Conservation (phyloP, 2,797 vertebrate species). For the Kryptolebias ocellatus region DNA sequence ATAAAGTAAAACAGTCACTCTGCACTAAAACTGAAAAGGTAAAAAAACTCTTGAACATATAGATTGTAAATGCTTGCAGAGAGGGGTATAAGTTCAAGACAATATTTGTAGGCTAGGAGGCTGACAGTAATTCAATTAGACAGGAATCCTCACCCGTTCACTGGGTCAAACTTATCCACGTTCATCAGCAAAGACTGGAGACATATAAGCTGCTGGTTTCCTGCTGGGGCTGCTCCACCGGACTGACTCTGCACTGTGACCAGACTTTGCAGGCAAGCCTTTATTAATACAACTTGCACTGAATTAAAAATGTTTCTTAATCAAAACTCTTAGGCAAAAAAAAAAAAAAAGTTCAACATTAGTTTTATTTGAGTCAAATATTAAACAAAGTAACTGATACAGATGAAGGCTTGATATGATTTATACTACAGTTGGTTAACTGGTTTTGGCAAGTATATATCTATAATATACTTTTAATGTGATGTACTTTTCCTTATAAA, state of each 20-base stretch:
- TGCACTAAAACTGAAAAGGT: constrained; percentile 25
- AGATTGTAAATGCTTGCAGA: constrained; percentile 64
- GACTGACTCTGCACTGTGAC: constrained; percentile 58
- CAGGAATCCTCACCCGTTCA: constrained; percentile 83
- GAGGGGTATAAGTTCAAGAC: constrained; percentile 85
- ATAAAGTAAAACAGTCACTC: constrained; percentile 20
- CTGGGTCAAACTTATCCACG: constrained; percentile 87
- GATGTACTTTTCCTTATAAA: too few relatives aligned
- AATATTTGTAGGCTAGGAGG: constrained; percentile 86
- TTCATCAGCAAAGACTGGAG: constrained; percentile 83
- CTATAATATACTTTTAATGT: too few relatives aligned
- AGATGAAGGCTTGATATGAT: too few relatives aligned
- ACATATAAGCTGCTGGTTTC: constrained; percentile 80
- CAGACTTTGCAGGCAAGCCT: constrained; percentile 37
- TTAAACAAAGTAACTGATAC: too few relatives aligned
- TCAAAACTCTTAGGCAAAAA: background rate
- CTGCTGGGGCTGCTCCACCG: constrained; percentile 61
- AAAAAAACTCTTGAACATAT: constrained; percentile 30
- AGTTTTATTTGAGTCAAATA: too few relatives aligned
- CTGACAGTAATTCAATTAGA: constrained; percentile 91
- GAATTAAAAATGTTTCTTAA: background rate
- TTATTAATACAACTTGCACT: constrained; percentile 23
- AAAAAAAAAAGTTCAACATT: background rate
- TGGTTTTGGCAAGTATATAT: too few relatives aligned
- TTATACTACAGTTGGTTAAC: too few relatives aligned